phyloP scores from a whole-genome alignment of 2,113 vertebrate genomes.

The Geothlypis trichas region DNA sequence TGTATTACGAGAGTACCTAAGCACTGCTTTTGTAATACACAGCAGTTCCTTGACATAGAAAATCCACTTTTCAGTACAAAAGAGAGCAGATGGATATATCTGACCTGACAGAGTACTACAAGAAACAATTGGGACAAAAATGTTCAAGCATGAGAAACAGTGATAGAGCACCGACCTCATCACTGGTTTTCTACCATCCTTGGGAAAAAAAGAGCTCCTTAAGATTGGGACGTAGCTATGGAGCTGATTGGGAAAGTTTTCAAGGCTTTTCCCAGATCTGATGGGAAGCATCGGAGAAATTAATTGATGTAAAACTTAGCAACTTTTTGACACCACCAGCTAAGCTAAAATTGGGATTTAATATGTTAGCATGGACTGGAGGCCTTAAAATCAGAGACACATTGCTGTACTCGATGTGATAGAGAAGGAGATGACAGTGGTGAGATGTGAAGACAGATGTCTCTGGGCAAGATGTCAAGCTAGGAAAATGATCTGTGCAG shows the following conservation, averaged over 20 bases:
- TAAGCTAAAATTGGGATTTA: neutral
- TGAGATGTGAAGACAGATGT: slow-evolving; percentile 3
- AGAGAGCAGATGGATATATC: neutral
- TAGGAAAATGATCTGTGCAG: neutral
- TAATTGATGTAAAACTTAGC: neutral
- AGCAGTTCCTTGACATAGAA: neutral
- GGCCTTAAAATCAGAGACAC: neutral
- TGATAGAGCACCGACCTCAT: neutral
- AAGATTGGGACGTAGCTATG: neutral
- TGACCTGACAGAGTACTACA: neutral
- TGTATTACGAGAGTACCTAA: neutral
- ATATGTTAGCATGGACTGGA: neutral
- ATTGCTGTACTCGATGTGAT: neutral
- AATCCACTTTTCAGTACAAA: neutral
- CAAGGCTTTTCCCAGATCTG: neutral
- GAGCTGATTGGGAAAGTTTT: neutral
- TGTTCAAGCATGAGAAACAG: neutral
- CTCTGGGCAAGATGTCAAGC: neutral
- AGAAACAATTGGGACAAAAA: neutral
- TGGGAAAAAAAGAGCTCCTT: neutral
- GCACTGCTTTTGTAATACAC: neutral
- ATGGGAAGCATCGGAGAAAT: neutral
- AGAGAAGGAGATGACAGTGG: neutral
- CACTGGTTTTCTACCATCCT: neutral
- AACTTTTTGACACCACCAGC: neutral